phyloP scores from a whole-genome alignment of 2,113 vertebrate species.

The Aleadryas rufinucha region DNA sequence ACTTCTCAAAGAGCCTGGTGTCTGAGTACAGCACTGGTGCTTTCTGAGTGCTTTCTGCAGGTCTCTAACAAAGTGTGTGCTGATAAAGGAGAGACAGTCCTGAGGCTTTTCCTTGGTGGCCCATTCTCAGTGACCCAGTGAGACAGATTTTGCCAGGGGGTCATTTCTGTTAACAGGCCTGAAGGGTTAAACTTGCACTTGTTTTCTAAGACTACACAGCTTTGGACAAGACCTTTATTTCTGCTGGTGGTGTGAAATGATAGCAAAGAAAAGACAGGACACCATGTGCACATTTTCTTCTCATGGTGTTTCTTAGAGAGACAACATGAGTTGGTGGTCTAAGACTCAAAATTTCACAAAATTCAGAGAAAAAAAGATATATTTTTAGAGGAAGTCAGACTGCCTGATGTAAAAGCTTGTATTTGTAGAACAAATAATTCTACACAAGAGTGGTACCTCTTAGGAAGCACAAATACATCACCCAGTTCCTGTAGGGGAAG shows the following conservation, averaged over 20 bases:
- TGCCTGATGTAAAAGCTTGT: not conserved
- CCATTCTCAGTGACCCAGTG: not conserved
- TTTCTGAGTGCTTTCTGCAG: not conserved
- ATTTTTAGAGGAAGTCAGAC: not conserved
- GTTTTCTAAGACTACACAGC: not conserved
- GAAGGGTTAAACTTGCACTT: constrained; percentile 11
- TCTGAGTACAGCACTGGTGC: not conserved
- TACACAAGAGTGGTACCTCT: not conserved
- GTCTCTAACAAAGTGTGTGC: not conserved
- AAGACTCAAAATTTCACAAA: not conserved
- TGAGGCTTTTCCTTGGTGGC: not conserved
- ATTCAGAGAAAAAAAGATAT: not conserved
- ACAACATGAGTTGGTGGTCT: not conserved
- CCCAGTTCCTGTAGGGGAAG: not conserved
- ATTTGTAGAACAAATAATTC: not conserved
- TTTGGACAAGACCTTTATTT: constrained; percentile 32
- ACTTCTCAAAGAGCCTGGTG: not conserved
- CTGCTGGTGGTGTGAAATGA: not conserved
- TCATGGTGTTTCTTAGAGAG: not conserved
- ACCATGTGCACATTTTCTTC: not conserved
- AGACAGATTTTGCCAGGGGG: not conserved
- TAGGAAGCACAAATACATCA: not conserved
- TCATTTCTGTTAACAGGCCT: not conserved
- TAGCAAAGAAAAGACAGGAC: constrained; percentile 12
- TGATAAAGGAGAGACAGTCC: not conserved